These are phyloP conservation scores for Sitophilus oryzae DNA, from an alignment of 1,140 invertebrate species.

Conservation along the genomic window DNA sequence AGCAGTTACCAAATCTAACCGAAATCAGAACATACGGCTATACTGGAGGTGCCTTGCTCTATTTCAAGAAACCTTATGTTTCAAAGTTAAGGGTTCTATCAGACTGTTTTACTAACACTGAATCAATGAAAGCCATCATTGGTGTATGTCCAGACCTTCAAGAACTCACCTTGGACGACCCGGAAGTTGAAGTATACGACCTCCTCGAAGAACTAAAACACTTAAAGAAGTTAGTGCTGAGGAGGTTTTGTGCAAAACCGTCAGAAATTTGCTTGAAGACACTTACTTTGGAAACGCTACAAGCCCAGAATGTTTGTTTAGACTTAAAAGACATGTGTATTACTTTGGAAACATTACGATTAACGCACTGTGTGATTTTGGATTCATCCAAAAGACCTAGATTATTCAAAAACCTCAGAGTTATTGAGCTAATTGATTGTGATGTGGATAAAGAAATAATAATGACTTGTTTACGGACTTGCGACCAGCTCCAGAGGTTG, in stretches of 20 bases:
- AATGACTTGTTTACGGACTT: conserved; percentile 53
- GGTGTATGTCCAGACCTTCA: conserved; percentile 54
- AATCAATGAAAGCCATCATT: conserved; percentile 52
- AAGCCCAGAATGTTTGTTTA: conserved; percentile 47
- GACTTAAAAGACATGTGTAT: conserved; percentile 54
- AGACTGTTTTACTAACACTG: conserved; percentile 52
- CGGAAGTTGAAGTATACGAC: conserved; percentile 50
- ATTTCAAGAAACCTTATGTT: conserved; percentile 40
- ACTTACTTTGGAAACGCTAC: conserved; percentile 52
- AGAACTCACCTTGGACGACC: conserved; percentile 55
- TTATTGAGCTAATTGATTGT: conserved; percentile 58
- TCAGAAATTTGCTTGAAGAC: conserved; percentile 53
- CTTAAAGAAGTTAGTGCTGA: conserved; percentile 54
- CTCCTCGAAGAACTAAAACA: conserved; percentile 48
- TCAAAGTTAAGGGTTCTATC: conserved; percentile 49
- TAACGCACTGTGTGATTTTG: conserved; percentile 3
- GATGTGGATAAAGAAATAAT: conserved; percentile 50
- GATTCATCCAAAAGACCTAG: background rate
- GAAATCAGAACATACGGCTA: conserved; percentile 59
- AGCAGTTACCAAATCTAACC: conserved; percentile 53
- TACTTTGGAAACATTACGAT: conserved; percentile 46
- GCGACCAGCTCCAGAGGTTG: conserved; percentile 53
- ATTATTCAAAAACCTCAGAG: conserved; percentile 52
- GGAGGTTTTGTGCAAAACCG: conserved; percentile 44
- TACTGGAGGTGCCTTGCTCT: conserved; percentile 54